A percentile compares a stretch with the other conserved stretches of the same genome.
Conservation (phyloP, 37 sponge, comb jelly and placozoan genomes). For the Halisarca cf. caerulea region DNA sequence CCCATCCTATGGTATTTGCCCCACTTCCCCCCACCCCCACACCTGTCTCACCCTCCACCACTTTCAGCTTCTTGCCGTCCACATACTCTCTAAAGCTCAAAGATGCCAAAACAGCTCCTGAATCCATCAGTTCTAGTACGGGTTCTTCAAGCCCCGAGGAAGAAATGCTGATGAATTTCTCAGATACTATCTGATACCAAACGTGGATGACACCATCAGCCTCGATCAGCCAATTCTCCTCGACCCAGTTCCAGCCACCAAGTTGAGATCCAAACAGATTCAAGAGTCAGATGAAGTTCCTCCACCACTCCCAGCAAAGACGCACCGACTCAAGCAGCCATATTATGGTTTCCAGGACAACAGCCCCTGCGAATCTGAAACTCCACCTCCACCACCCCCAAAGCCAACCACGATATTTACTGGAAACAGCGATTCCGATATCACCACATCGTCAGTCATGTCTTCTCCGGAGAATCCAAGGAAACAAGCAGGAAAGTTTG, state of each 20-base stretch:
- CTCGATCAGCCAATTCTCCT: background rate
- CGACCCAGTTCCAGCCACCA: slow-evolving; percentile 5
- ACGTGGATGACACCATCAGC: background rate
- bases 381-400: background rate
- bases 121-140: slow-evolving; percentile 3
- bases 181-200: background rate
- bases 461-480: background rate
- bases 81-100: slow-evolving; percentile 15
- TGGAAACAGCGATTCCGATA: background rate
- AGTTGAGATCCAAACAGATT: background rate
- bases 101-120: background rate
- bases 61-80: slow-evolving; percentile 2
- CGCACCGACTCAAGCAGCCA: background rate
- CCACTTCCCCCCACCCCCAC: slow-evolving; percentile 22
- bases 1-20: background rate
- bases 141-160: background rate
- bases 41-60: background rate
- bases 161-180: background rate
- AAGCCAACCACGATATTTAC: background rate
- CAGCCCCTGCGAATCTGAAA: background rate
- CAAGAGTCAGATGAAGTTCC: background rate
- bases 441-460: background rate
- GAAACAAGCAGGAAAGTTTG: background rate
- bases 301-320: background rate
- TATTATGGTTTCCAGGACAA: background rate